Conservation (phyloP, 2,113 vertebrate species). For the Daubentonia madagascariensis region DNA sequence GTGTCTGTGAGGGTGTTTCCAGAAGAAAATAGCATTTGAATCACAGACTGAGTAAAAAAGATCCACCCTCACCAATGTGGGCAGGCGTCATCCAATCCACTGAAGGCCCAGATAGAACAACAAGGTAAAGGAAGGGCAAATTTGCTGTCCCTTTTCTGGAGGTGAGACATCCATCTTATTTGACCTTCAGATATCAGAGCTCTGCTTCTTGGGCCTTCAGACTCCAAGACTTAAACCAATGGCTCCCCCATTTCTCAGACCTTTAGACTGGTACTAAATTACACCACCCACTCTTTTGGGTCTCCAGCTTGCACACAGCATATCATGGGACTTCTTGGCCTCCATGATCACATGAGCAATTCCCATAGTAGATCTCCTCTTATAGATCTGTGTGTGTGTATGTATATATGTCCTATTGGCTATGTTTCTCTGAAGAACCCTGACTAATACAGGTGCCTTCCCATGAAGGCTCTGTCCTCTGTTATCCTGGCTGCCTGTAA, state of each 20-base stretch:
- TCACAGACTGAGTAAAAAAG: neutral
- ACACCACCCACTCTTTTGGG: neutral
- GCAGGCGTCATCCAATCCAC: too few relatives aligned
- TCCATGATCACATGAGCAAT: neutral
- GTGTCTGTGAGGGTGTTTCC: neutral
- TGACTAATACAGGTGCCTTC: neutral
- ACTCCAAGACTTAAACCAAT: neutral
- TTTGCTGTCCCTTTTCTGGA: neutral
- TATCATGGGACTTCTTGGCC: neutral
- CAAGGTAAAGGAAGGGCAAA: neutral
- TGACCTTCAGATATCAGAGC: neutral
- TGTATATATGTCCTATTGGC: neutral
- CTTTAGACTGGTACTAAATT: neutral
- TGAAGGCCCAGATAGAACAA: neutral
- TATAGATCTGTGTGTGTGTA: neutral
- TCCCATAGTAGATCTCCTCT: neutral
- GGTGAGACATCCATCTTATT: too few relatives aligned
- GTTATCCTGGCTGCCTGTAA: neutral
- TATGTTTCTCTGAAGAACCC: neutral
- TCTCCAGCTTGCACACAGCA: neutral
- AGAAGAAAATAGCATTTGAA: neutral
- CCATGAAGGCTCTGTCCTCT: neutral
- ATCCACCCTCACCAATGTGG: neutral
- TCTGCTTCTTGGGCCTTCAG: neutral
- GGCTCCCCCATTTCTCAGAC: neutral